Evolutionary conservation across 2,888 invertebrate species (phyloP), one percentile per base, ranked within the genome.

Genomic region (Torymus aiolomorphi): DNA sequence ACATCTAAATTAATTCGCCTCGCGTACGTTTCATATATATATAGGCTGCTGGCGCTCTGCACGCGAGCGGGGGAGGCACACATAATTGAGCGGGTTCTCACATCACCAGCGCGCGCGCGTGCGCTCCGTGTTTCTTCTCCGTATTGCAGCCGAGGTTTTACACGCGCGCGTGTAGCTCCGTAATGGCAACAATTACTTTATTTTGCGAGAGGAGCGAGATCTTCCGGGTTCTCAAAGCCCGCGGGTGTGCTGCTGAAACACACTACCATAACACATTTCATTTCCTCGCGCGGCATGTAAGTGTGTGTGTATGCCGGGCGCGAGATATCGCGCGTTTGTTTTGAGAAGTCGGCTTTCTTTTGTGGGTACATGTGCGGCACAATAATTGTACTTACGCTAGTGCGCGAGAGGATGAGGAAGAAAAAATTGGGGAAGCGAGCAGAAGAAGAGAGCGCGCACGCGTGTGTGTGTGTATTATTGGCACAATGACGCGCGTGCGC

Each of bases 1-100:
- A 88, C 88, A 87, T 89, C 88, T 86, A 89, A 89, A 89, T 89
- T 89, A 89, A 89, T 89, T 89, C 87, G 86, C 85, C 86, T 42
- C 8, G 42, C 42, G 42, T 5, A 20, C 20, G 20, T 20, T 42
- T 42, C 42, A 10, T 42, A 42, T 8, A 42, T 42, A 42, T 8
- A 57, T 65, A 65, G n/a, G 49, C 75, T 77, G 84, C 83, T 79
- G 84, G 82, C 83, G 31, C 31, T 63, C 79, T 42, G 82, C 82
- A 84, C 84, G 84, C 83, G 83, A 87, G 84, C 80, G 84, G 85
- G 61, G 79, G 54, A 42, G 42, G 8, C 42, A 42, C 42, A 42
- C 16, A 83, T 90, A 90, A 90, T 89, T 90, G 89, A 88, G 85
- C 86, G 88, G 86, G 86, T 90, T 90, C 90, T 90, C 90, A 90